A percentile compares a stretch with the other conserved stretches of the same genome.
Evolutionary conservation across 2,113 vertebrate species (phyloP).

Genomic region (Alces alces): DNA sequence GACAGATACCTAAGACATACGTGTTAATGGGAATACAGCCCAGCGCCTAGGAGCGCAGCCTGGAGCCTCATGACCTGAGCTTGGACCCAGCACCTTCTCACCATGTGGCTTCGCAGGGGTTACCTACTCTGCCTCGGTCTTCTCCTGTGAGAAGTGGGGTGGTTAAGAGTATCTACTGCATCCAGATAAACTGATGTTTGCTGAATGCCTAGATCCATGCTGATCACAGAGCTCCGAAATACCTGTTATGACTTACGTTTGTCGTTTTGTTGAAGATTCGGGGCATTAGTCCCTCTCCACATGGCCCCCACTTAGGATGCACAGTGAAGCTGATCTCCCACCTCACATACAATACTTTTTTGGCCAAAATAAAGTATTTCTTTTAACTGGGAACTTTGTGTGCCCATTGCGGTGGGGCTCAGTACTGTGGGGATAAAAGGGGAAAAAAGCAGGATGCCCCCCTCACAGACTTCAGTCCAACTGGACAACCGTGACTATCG

Average conservation of each 20-base stretch:
- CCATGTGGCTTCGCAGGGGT: background rate
- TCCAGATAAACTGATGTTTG: background rate
- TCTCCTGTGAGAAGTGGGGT: background rate
- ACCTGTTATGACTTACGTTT: background rate
- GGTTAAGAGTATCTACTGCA: background rate
- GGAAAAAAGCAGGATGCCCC: background rate
- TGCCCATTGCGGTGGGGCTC: background rate
- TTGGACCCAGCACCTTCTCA: background rate
- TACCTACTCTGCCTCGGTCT: background rate
- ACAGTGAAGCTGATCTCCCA: background rate
- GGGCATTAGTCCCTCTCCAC: background rate
- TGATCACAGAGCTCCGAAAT: background rate
- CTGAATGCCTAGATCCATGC: background rate
- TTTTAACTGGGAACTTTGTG: background rate
- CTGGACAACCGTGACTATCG: background rate
- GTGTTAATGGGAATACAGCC: background rate
- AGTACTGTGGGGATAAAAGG: background rate
- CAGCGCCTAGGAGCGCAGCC: too few relatives aligned
- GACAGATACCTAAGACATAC: background rate
- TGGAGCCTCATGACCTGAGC: background rate
- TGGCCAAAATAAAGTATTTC: background rate
- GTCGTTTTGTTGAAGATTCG: background rate
- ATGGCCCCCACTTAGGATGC: background rate
- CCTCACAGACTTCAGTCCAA: background rate
- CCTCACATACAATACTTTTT: background rate